These are phyloP conservation scores for Dipus sagitta DNA, from an alignment of 2,797 vertebrate species.

Conservation along the genomic window DNA sequence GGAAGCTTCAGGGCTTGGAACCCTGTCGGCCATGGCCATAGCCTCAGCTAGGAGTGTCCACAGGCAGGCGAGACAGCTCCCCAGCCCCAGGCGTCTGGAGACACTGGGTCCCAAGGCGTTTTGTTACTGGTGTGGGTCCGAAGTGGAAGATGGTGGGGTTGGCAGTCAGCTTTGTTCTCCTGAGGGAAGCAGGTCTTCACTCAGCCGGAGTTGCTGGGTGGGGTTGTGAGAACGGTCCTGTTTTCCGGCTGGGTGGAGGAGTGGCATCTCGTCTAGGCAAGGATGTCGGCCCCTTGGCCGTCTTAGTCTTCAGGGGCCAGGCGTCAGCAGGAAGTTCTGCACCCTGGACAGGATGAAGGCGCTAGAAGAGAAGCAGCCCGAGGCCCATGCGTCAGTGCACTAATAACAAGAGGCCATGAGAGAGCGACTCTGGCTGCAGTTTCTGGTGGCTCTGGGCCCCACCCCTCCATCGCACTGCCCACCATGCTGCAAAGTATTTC, in stretches of 20 bases:
- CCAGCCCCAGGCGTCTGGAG: not conserved
- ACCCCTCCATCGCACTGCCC: no score
- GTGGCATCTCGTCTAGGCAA: not conserved
- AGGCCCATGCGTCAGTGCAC: not conserved
- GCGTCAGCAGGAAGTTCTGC: not conserved
- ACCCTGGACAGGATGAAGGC: not conserved
- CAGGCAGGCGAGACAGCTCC: accelerated
- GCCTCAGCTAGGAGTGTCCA: not conserved
- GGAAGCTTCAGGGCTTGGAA: no score
- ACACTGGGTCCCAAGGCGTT: not conserved
- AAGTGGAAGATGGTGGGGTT: not conserved
- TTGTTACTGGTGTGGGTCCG: accelerated
- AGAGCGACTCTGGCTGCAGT: not conserved
- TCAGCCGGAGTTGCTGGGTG: not conserved
- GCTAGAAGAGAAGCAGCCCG: not conserved
- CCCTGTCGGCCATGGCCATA: no score
- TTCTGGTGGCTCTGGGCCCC: no score
- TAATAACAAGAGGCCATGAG: not conserved
- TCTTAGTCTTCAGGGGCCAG: not conserved
- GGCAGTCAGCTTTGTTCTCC: not conserved
- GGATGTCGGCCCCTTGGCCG: not conserved
- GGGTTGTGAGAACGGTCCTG: not conserved
- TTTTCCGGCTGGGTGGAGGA: no score
- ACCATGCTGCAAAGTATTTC: not conserved
- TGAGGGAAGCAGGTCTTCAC: not conserved